Conservation (phyloP, 1,140 invertebrate genomes). For the Nephila pilipes region DNA sequence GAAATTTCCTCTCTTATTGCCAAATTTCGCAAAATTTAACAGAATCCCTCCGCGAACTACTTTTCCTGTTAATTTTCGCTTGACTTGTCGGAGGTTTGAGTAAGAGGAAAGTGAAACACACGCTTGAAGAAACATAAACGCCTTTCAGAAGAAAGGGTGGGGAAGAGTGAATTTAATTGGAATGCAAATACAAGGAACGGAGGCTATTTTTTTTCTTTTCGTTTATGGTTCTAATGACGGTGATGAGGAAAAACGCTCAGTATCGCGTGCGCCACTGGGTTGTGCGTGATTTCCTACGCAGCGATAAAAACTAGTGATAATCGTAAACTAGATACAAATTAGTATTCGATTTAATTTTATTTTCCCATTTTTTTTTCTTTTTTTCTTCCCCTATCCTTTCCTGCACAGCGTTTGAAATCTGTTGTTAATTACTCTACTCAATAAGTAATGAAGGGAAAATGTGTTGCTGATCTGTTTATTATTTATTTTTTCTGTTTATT, state of each 20-base stretch:
- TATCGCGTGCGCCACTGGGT: background rate
- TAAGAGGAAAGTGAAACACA: background rate
- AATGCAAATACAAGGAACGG: constrained; percentile 1
- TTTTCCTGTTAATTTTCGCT: background rate
- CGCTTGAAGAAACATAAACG: background rate
- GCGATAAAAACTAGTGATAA: constrained; percentile 1
- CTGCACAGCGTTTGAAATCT: background rate
- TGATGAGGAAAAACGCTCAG: background rate
- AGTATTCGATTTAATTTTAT: constrained; percentile 50
- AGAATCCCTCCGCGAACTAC: background rate
- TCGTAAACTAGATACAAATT: constrained; percentile 46
- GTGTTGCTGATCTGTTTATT: background rate
- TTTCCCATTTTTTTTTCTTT: background rate
- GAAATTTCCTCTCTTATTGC: too few relatives aligned
- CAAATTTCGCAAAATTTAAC: too few relatives aligned
- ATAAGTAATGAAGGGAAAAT: constrained; percentile 12
- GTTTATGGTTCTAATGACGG: background rate
- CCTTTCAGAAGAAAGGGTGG: background rate
- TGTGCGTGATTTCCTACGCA: background rate
- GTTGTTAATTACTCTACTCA: constrained; percentile 4
- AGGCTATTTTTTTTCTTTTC: background rate
- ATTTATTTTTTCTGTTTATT: background rate
- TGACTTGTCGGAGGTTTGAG: background rate
- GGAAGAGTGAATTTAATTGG: background rate
- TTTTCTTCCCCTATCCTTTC: background rate